Conservation (phyloP, 2,113 vertebrate genomes). For the Otocyon megalotis region DNA sequence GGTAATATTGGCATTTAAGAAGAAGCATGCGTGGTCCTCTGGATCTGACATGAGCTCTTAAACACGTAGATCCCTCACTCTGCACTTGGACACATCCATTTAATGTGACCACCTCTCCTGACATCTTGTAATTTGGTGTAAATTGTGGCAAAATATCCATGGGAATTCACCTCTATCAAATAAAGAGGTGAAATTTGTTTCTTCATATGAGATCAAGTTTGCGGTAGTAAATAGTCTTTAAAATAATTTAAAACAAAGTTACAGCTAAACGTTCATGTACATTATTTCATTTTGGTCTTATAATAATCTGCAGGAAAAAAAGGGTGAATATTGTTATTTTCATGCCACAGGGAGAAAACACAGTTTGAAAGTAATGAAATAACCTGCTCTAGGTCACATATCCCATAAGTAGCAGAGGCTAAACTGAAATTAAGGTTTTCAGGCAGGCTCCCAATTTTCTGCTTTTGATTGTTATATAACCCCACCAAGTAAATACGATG, state of each 20-base stretch:
- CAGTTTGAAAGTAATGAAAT: neutral
- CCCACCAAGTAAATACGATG: neutral
- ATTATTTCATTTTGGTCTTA: neutral
- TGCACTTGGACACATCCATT: neutral
- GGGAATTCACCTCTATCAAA: neutral
- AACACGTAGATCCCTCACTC: neutral
- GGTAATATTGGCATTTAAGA: neutral
- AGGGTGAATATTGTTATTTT: neutral
- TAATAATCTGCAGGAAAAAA: neutral
- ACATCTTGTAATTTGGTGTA: neutral
- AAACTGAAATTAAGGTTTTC: conserved; percentile 12
- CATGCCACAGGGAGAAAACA: neutral
- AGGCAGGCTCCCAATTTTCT: neutral
- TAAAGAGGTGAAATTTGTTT: neutral
- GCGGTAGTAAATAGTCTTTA: neutral
- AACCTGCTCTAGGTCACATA: neutral
- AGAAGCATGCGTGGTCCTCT: neutral
- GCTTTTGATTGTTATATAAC: neutral
- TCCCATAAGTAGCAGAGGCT: neutral
- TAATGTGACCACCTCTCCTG: neutral
- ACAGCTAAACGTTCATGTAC: neutral
- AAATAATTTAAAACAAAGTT: neutral
- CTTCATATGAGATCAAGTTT: neutral
- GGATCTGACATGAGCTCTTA: neutral
- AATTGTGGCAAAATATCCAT: neutral